Percentiles rank a stretch among this genome's conserved stretches.
phyloP scores from a whole-genome alignment of 1,140 invertebrate species.

The Phortica variegata region DNA sequence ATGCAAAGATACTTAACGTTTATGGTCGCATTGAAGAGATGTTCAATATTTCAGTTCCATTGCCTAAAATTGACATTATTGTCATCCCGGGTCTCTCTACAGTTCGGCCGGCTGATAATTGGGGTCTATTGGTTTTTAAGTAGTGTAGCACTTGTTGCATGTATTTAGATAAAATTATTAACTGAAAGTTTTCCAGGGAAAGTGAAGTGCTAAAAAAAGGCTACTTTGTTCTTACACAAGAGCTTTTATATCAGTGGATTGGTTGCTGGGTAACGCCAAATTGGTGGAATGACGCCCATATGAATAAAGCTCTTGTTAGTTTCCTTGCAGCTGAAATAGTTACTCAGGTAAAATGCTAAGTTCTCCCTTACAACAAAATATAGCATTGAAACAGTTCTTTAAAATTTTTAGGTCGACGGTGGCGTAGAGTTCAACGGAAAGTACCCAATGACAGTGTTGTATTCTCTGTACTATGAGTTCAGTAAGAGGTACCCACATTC shows the following conservation, averaged over 20 bases:
- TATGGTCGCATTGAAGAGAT: constrained; percentile 64
- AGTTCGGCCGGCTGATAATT: constrained; percentile 69
- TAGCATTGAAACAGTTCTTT: background rate
- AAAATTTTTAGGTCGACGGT: constrained; percentile 61
- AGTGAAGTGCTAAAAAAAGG: constrained; percentile 65
- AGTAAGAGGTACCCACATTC: constrained; percentile 72
- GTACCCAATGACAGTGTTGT: constrained; percentile 73
- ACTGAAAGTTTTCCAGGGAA: constrained; percentile 60
- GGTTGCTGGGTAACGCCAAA: constrained; percentile 70
- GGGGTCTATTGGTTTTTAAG: constrained; percentile 78
- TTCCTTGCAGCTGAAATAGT: constrained; percentile 71
- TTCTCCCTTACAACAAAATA: too few relatives aligned
- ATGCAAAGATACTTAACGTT: constrained; percentile 65
- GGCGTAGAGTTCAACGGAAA: constrained; percentile 70
- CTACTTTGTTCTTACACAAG: constrained; percentile 66
- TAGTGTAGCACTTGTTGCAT: constrained; percentile 58
- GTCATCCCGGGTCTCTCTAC: constrained; percentile 79
- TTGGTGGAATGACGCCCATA: constrained; percentile 69
- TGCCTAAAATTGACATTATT: constrained; percentile 77
- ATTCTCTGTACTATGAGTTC: constrained; percentile 75
- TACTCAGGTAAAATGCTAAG: constrained; percentile 60
- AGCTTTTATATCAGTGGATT: constrained; percentile 74
- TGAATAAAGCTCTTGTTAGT: constrained; percentile 72
- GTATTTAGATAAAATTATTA: background rate
- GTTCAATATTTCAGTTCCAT: constrained; percentile 69